A percentile compares a stretch with the other conserved stretches of the same genome.
Evolutionary conservation across 2,888 invertebrate genomes (phyloP).

Genomic region (Rhingia rostrata): DNA sequence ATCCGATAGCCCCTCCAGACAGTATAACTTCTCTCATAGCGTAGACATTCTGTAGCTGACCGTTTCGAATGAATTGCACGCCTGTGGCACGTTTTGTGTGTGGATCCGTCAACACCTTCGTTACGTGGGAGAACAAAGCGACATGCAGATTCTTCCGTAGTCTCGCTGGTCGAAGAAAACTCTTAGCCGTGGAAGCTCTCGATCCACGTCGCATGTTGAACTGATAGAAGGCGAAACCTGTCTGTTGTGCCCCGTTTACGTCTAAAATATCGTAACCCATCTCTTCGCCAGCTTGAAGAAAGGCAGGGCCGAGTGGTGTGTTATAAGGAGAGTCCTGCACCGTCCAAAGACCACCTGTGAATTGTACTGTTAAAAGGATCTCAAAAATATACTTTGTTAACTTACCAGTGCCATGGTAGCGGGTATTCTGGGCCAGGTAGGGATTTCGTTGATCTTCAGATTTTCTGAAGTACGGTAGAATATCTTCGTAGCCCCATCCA

Average conservation of each 20-base stretch:
- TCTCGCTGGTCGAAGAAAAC: constrained; percentile 91
- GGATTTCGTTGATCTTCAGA: constrained; percentile 95
- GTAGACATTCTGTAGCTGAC: constrained; percentile 83
- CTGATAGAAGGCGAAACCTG: constrained; percentile 93
- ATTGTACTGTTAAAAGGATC: neutral
- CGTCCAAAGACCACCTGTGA: constrained; percentile 82
- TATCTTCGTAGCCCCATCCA: constrained; percentile 94
- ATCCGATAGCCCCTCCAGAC: constrained; percentile 92
- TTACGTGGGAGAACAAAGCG: constrained; percentile 91
- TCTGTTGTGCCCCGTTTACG: constrained; percentile 93
- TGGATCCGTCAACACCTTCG: constrained; percentile 89
- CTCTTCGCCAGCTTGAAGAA: constrained; percentile 94
- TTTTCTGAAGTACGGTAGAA: constrained; percentile 92
- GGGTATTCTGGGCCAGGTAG: constrained; percentile 89
- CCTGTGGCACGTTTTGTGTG: constrained; percentile 89
- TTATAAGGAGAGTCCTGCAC: constrained; percentile 82
- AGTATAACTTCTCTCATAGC: constrained; percentile 82
- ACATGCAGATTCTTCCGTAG: constrained; percentile 91
- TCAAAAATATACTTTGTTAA: constrained; percentile 21
- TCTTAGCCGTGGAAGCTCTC: constrained; percentile 92
- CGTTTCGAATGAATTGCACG: constrained; percentile 89
- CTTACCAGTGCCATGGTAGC: constrained; percentile 88
- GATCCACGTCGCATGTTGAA: constrained; percentile 94
- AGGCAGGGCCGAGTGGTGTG: constrained; percentile 92
- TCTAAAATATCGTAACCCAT: constrained; percentile 95